Evolutionary conservation across 2,113 vertebrate genomes (phyloP).

Genomic region (Oryzias woworae): DNA sequence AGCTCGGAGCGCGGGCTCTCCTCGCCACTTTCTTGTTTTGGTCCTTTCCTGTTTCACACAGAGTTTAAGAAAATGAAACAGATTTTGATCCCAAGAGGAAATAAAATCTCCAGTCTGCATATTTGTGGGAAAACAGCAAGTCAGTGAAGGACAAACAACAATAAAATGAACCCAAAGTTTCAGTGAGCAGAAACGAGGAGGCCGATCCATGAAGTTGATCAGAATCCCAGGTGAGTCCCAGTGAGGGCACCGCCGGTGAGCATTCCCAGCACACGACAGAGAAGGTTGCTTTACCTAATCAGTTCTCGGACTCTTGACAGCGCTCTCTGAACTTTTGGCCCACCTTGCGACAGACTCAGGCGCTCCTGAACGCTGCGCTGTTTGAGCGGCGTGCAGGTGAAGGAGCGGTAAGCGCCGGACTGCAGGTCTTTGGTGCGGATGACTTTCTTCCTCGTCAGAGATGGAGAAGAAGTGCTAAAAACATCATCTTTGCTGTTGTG

Average conservation of each 20-base stretch:
- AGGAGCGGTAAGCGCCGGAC: constrained; percentile 91
- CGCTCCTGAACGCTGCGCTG: constrained; percentile 81
- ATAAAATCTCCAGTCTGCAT: neutral
- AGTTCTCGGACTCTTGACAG: constrained; percentile 71
- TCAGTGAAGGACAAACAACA: neutral
- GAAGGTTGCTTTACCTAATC: constrained; percentile 72
- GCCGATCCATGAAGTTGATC: neutral
- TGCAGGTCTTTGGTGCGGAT: constrained; percentile 90
- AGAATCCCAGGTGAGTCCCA: no score
- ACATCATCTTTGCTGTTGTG: constrained; percentile 73
- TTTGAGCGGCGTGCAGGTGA: constrained; percentile 82
- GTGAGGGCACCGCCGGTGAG: neutral
- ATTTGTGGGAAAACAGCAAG: neutral
- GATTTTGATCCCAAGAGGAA: neutral
- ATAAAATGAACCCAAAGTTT: constrained; percentile 1
- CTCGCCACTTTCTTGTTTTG: neutral
- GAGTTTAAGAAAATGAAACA: neutral
- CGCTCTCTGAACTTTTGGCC: constrained; percentile 69
- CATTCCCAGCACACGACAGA: constrained; percentile 24
- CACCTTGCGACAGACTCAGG: constrained; percentile 72
- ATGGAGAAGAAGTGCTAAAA: constrained; percentile 81
- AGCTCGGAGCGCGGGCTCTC: constrained; percentile 59
- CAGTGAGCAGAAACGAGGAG: neutral
- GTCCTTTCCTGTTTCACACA: constrained; percentile 63
- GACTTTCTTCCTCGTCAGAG: constrained; percentile 90